Base-by-base conservation (phyloP, 1,140 invertebrate genomes). In the Caerostris darwini region DNA sequence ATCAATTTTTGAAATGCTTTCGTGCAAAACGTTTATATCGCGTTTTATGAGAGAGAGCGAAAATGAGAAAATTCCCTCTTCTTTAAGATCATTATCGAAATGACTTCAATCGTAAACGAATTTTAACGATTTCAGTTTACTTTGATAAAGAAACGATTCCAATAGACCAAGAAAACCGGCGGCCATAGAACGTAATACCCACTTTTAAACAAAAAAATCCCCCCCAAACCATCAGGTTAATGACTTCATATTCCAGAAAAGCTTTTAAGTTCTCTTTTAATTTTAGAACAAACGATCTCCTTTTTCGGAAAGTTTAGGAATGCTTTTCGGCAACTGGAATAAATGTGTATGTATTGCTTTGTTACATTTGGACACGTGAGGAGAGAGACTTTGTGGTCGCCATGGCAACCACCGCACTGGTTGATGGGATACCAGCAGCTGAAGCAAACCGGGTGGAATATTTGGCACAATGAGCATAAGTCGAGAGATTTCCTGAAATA, bases 401-500 rank as follows among this genome's bases (percentile, higher is more conserved):
- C 90, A 92, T 92, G 81, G 90, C 1, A 92, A 92, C 90, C 7
- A 81, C 90, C 81, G 50, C 82, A 69, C 5, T 85, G 90, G 14
- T 34, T 92, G 81, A 92, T 92, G 90, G 59, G 81, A 92, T 61
- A 81, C 69, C 64, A 69, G 81, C 90, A 92, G 81, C 81, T 92
- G 90, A 92, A 85, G 14, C n/a, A 57, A 81, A 92, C 90, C 81
- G 53, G 7, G 14, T 61, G 81, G 90, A 92, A 92, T 85, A 85
- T 85, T 92, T 85, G 61, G 57, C 59, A 85, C 90, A 85, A 83
- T 92, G 90, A 85, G 59, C 58, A 82, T 64, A 92, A 92, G 90
- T 85, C 90, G 69, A 12, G 34, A 92, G 58, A 92, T 92, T 92
- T 92, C 81, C 90, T 92, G 67, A 85, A 85, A 85, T 92, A 92